These are phyloP conservation scores for Acinonyx jubatus DNA, from an alignment of 2,113 vertebrate species.

Conservation along the genomic window DNA sequence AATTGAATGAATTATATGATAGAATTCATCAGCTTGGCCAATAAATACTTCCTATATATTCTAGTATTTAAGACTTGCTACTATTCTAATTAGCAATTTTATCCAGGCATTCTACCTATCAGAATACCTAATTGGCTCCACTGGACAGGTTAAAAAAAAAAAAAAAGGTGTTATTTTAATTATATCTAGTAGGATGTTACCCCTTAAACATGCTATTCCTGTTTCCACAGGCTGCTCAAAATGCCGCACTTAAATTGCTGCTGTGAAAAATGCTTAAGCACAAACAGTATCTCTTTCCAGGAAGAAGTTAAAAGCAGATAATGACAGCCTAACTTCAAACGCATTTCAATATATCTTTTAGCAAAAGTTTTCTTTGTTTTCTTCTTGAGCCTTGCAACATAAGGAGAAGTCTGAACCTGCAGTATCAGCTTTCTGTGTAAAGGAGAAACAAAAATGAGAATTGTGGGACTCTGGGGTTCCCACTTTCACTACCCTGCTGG, in stretches of 20 bases:
- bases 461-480: not conserved
- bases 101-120: not conserved
- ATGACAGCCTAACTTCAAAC: not conserved
- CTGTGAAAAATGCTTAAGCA: not conserved
- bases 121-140: not conserved
- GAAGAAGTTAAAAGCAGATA: not conserved
- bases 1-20: not conserved
- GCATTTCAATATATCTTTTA: not conserved
- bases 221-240: not conserved
- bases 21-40: not conserved
- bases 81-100: not conserved
- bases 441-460: constrained; percentile 40
- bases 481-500: not conserved
- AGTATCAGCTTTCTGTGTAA: not conserved
- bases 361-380: constrained; percentile 15
- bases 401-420: not conserved
- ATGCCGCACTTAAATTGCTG: not conserved
- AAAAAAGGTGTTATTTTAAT: not conserved
- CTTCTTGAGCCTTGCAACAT: not conserved
- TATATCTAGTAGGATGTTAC: not conserved
- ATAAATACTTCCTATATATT: not conserved
- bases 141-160: not conserved
- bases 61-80: not conserved
- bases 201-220: not conserved
- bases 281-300: not conserved